These are phyloP conservation scores for Equus quagga DNA, from an alignment of 2,113 vertebrate species.

Conservation along the genomic window DNA sequence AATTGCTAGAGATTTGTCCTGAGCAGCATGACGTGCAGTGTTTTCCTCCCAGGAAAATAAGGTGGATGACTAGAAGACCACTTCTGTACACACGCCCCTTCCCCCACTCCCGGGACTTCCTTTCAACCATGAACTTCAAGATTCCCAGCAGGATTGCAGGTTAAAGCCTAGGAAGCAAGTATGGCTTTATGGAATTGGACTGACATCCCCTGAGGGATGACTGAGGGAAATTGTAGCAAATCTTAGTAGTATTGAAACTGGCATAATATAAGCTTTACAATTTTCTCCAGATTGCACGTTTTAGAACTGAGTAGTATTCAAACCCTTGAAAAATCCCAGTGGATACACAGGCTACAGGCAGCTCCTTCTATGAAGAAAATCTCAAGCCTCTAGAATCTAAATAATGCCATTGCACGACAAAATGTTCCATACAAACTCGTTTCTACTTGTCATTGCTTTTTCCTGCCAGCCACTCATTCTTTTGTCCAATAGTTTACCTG, in stretches of 20 bases:
- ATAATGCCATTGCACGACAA: neutral
- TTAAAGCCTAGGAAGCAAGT: neutral
- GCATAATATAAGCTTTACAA: neutral
- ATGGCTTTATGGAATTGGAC: neutral
- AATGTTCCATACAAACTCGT: neutral
- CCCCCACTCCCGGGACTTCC: neutral
- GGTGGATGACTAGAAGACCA: neutral
- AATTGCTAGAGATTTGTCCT: neutral
- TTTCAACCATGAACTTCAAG: neutral
- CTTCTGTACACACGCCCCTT: neutral
- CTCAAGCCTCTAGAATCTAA: neutral
- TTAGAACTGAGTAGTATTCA: neutral
- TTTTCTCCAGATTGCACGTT: conserved; percentile 6
- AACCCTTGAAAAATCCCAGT: neutral
- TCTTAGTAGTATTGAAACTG: neutral
- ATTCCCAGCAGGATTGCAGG: neutral
- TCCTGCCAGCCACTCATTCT: neutral
- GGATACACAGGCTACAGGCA: neutral
- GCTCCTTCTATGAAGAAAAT: neutral
- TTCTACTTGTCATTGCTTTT: neutral
- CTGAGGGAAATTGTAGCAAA: neutral
- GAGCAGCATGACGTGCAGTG: neutral
- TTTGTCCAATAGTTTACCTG: neutral
- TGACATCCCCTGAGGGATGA: neutral
- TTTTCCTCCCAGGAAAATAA: neutral